Conservation (phyloP, 2,797 vertebrate species). For the Hybognathus amarus region DNA sequence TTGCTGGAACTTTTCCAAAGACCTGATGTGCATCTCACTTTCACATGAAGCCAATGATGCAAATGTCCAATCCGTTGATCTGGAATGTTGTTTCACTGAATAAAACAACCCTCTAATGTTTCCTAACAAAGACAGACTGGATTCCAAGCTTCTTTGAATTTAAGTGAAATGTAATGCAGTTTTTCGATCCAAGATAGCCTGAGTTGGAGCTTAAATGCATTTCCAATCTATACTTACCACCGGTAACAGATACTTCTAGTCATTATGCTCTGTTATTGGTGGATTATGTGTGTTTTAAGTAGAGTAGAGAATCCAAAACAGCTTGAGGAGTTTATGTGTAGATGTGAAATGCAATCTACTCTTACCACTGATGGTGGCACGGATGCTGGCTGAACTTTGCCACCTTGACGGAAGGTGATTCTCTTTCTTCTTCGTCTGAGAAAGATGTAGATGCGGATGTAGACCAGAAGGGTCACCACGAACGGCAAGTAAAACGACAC, state of each 20-base stretch:
- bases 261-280: slow-evolving; percentile 25
- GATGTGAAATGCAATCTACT: slow-evolving; percentile 9
- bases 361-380: slow-evolving; percentile 78
- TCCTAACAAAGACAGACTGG: slow-evolving; percentile 33
- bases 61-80: not conserved
- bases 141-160: slow-evolving; percentile 31
- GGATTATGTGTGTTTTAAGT: not conserved
- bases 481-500: slow-evolving; percentile 96
- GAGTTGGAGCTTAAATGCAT: not conserved
- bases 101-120: slow-evolving; percentile 40
- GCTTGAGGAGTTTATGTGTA: slow-evolving; percentile 1
- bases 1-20: slow-evolving; percentile 59
- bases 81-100: slow-evolving; percentile 30
- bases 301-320: slow-evolving; percentile 11
- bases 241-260: slow-evolving; percentile 17
- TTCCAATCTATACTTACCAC: slow-evolving; percentile 30
- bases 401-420: slow-evolving; percentile 83
- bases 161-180: slow-evolving; percentile 27
- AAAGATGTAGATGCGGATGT: slow-evolving; percentile 91
- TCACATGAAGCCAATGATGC: slow-evolving; percentile 19
- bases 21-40: slow-evolving; percentile 45
- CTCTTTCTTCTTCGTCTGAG: slow-evolving; percentile 88
- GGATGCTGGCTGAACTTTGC: slow-evolving; percentile 76
- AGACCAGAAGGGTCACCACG: slow-evolving; percentile 89
- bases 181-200: slow-evolving; percentile 35